phyloP scores from a whole-genome alignment of 2,113 vertebrate species.

The Noturus placidus region DNA sequence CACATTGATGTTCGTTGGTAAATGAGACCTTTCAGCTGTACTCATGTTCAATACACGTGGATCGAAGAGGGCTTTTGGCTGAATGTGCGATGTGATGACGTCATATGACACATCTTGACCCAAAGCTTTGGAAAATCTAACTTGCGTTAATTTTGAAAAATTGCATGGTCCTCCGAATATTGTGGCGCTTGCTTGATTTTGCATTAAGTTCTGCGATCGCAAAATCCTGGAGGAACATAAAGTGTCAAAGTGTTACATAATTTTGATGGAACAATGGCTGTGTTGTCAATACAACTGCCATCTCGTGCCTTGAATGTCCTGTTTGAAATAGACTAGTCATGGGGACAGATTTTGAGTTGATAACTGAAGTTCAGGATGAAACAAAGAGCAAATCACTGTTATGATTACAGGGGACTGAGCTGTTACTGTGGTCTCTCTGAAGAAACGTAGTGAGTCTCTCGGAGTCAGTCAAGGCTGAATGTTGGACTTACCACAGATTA shows the following conservation, averaged over 20 bases:
- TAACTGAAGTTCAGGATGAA: conserved; percentile 26
- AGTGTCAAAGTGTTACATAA: neutral
- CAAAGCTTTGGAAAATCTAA: no score
- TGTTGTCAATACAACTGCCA: neutral
- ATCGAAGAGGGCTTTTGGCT: no score
- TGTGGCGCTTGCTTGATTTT: no score
- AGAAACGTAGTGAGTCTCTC: conserved; percentile 55
- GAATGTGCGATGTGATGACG: no score
- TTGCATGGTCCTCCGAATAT: no score
- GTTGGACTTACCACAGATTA: conserved; percentile 60
- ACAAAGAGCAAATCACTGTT: conserved; percentile 21
- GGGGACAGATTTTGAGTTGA: conserved; percentile 4
- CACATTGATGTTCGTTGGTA: no score
- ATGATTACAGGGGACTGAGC: conserved; percentile 17
- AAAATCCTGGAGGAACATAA: neutral
- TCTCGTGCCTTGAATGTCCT: neutral
- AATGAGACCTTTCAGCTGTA: no score
- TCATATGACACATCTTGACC: no score
- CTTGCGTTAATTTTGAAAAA: no score
- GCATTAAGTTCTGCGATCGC: no score
- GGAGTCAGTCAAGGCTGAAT: conserved; percentile 49
- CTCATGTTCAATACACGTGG: no score
- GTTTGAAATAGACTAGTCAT: neutral
- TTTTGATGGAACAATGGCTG: neutral
- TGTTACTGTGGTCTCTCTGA: conserved; percentile 39